These are phyloP conservation scores for Calosoma granatense DNA, from an alignment of 1,140 invertebrate species.

Conservation along the genomic window DNA sequence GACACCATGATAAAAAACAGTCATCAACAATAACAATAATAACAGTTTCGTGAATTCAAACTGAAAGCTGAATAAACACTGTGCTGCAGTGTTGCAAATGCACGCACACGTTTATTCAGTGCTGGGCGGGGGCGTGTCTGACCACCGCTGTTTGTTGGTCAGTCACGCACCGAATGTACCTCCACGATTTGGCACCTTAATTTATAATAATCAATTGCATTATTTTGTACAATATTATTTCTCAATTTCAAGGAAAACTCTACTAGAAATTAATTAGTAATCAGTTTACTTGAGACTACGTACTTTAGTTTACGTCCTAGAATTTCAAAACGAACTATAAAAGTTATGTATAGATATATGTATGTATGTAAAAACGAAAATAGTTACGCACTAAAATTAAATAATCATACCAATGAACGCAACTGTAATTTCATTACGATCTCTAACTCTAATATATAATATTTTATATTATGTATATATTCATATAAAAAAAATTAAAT, in stretches of 20 bases:
- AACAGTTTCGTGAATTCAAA: not conserved
- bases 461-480: slow-evolving; percentile 14
- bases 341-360: too few species aligned
- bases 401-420: not conserved
- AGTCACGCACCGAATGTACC: not conserved
- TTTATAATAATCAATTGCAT: not conserved
- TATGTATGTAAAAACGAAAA: not conserved
- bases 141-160: not conserved
- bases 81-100: too few species aligned
- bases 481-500: slow-evolving; percentile 42
- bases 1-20: not conserved
- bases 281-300: too few species aligned
- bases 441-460: slow-evolving; percentile 6
- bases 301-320: not conserved
- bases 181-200: not conserved
- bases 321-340: not conserved
- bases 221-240: not conserved
- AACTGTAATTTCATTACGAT: not conserved
- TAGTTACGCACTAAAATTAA: not conserved
- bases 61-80: not conserved
- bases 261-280: too few species aligned
- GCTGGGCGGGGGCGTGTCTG: too few species aligned
- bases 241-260: not conserved
- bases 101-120: too few species aligned
- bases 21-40: slow-evolving; percentile 9